These are phyloP conservation scores for Halichoerus grypus DNA, from an alignment of 2,113 vertebrate species.

Conservation along the genomic window DNA sequence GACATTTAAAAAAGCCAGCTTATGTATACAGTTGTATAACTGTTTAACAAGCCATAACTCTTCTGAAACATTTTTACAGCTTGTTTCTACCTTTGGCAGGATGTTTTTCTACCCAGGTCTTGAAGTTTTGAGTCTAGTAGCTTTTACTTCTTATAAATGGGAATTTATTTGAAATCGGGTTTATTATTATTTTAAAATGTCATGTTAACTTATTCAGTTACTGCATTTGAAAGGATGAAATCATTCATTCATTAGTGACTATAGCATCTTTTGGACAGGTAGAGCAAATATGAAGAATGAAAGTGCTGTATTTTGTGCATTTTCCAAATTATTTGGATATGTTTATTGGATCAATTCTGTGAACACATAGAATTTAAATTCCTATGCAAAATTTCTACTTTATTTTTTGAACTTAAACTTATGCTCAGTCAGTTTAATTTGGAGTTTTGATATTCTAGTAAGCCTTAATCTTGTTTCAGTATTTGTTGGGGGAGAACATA, in stretches of 20 bases:
- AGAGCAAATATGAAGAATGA: not conserved
- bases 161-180: conserved; percentile 46
- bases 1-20: conserved; percentile 13
- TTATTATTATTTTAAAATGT: conserved; percentile 49
- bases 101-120: conserved; percentile 54
- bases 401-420: conserved; percentile 62
- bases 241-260: not conserved
- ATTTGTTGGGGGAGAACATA: conserved; percentile 40
- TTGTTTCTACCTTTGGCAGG: conserved; percentile 57
- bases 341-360: not conserved
- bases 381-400: not conserved
- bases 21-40: conserved; percentile 37
- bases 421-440: conserved; percentile 54
- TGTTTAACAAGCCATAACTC: conserved; percentile 30
- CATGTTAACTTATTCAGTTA: conserved; percentile 50
- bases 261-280: conserved; percentile 9
- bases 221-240: not conserved
- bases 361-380: conserved; percentile 57
- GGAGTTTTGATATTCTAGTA: conserved; percentile 27
- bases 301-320: not conserved
- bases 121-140: conserved; percentile 43
- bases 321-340: not conserved
- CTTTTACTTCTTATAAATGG: conserved; percentile 61
- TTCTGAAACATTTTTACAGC: conserved; percentile 59
- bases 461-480: conserved; percentile 46